These are phyloP conservation scores for Batillaria attramentaria DNA, from an alignment of 1,140 invertebrate genomes.

Conservation along the genomic window DNA sequence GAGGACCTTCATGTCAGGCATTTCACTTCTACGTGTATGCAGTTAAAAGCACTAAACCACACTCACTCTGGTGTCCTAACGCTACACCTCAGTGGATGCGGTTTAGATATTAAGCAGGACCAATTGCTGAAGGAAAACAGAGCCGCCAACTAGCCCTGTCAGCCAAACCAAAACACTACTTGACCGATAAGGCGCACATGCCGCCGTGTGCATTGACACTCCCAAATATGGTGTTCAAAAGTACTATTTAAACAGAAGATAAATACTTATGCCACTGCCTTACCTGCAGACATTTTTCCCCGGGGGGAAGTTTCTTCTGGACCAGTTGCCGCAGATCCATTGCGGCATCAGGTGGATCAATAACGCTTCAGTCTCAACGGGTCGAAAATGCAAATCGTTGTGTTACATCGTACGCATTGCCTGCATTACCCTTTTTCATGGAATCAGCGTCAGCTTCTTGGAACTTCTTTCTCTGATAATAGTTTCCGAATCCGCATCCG, in stretches of 20 bases:
- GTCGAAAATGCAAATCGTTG: conserved; percentile 7
- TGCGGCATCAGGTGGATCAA: background rate
- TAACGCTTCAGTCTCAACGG: conserved; percentile 1
- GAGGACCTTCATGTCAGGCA: too few relatives aligned
- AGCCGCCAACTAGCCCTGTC: too few relatives aligned
- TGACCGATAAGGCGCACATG: background rate
- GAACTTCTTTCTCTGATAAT: too few relatives aligned
- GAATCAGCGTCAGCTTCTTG: too few relatives aligned
- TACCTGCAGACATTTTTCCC: conserved; percentile 45
- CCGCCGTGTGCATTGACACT: background rate
- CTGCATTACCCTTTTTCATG: background rate
- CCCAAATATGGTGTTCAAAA: background rate
- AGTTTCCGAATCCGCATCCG: too few relatives aligned
- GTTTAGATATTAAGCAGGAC: too few relatives aligned
- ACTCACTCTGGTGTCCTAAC: too few relatives aligned
- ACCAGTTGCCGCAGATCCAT: conserved; percentile 47
- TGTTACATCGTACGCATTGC: background rate
- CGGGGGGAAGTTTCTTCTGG: conserved; percentile 48
- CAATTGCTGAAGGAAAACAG: too few relatives aligned
- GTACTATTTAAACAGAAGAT: background rate
- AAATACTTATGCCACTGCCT: background rate
- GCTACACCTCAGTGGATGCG: too few relatives aligned
- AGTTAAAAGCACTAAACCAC: too few relatives aligned
- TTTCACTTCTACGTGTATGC: too few relatives aligned
- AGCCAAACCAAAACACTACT: too few relatives aligned